These are phyloP conservation scores for Agonopterix arenella DNA, from an alignment of 2,888 invertebrate genomes.

Conservation along the genomic window DNA sequence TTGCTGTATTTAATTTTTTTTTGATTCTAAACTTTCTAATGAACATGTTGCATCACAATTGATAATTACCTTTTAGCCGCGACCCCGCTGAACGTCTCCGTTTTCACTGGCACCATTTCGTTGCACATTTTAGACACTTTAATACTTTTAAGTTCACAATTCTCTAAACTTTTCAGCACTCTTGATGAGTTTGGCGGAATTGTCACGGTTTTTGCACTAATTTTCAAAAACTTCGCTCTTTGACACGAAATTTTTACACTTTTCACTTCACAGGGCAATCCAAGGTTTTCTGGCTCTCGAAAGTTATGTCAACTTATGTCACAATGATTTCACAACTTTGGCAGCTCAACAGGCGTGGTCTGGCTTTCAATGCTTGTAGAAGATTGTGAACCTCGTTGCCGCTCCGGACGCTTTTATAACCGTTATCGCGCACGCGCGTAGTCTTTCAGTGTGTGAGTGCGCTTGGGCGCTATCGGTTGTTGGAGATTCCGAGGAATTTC, in stretches of 20 bases:
- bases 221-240: conserved; percentile 7
- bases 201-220: conserved; percentile 12
- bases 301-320: conserved; percentile 39
- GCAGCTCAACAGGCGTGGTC: conserved; percentile 34
- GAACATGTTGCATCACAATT: background rate
- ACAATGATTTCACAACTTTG: conserved; percentile 67
- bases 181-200: conserved; percentile 6
- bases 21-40: too few species aligned
- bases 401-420: conserved; percentile 5
- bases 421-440: conserved; percentile 30
- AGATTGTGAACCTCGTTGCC: conserved; percentile 30
- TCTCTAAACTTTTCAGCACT: conserved; percentile 13
- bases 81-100: conserved; percentile 65
- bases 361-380: conserved; percentile 30
- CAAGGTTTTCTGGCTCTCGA: conserved; percentile 1
- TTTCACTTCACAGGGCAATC: conserved; percentile 8
- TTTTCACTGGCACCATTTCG: conserved; percentile 63
- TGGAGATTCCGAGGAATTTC: conserved; percentile 56
- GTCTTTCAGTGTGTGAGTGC: conserved; percentile 44
- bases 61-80: conserved; percentile 64
- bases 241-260: conserved; percentile 3
- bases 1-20: too few species aligned
- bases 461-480: conserved; percentile 29
- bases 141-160: conserved; percentile 23
- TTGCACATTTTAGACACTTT: conserved; percentile 45